phyloP scores from a whole-genome alignment of 2,797 vertebrate genomes.

The Smutsia temminckii region DNA sequence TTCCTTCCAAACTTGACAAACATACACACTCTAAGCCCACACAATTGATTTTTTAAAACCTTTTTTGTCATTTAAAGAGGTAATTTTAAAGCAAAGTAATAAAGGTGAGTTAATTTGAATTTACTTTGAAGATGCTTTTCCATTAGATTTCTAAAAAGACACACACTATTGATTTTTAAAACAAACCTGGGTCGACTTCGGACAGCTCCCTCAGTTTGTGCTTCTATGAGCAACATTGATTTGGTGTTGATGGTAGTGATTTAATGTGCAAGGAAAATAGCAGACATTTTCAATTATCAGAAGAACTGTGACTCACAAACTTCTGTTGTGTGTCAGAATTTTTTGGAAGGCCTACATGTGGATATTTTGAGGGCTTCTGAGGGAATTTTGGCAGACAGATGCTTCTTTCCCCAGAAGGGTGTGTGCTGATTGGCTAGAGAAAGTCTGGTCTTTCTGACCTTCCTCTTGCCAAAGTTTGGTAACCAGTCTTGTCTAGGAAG shows the following conservation, averaged over 20 bases:
- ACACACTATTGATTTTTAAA: constrained; percentile 21
- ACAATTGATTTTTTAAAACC: not conserved
- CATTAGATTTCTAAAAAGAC: constrained; percentile 39
- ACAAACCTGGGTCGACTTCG: not conserved
- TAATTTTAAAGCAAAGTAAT: not conserved
- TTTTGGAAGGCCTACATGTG: not conserved
- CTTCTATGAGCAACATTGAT: not conserved
- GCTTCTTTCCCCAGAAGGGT: not conserved
- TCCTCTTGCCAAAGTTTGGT: not conserved
- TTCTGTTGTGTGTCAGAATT: not conserved
- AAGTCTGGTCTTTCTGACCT: not conserved
- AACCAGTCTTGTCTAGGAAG: not conserved
- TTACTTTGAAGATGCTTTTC: constrained; percentile 21
- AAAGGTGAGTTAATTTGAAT: constrained; percentile 20
- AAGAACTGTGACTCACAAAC: not conserved
- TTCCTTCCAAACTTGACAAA: not conserved
- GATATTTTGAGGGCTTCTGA: not conserved
- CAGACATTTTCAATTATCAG: constrained; percentile 26
- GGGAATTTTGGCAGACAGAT: not conserved
- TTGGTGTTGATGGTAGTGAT: not conserved
- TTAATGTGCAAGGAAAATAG: constrained; percentile 28
- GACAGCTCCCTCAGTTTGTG: not conserved
- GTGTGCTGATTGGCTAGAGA: not conserved
- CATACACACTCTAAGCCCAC: not conserved
- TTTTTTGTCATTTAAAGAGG: constrained; percentile 30